Percentiles rank a stretch among this genome's conserved stretches.
Evolutionary conservation across 2,888 invertebrate species (phyloP).

Genomic region (Leptinotarsa tumamoca): DNA sequence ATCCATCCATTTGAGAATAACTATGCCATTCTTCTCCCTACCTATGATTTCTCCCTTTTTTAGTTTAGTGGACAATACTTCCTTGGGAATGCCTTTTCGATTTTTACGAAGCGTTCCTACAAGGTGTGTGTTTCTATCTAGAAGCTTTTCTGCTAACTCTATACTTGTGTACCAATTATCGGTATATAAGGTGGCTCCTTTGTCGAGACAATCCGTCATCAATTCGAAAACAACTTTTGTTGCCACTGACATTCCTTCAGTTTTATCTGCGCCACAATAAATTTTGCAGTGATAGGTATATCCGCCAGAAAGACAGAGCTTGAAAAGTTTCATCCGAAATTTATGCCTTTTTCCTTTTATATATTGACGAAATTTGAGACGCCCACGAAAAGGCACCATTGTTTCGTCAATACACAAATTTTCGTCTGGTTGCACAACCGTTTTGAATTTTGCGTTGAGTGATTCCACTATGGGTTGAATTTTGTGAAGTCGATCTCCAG

Average conservation of each 20-base stretch:
- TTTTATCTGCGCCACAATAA: slow-evolving; percentile 33
- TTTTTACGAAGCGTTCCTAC: slow-evolving; percentile 53
- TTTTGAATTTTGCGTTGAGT: slow-evolving; percentile 32
- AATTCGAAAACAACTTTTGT: slow-evolving; percentile 27
- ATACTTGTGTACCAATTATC: slow-evolving; percentile 45
- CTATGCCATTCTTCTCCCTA: slow-evolving; percentile 37
- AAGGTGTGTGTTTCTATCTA: slow-evolving; percentile 50
- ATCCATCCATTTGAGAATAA: slow-evolving; percentile 52
- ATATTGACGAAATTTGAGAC: slow-evolving; percentile 16
- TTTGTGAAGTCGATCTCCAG: slow-evolving; percentile 16
- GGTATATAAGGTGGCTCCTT: slow-evolving; percentile 27
- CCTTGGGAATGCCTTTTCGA: slow-evolving; percentile 49
- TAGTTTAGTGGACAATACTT: slow-evolving; percentile 43
- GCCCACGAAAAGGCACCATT: slow-evolving; percentile 29
- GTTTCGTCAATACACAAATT: slow-evolving; percentile 15
- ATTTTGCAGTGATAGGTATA: slow-evolving; percentile 32
- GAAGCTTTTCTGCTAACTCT: slow-evolving; percentile 36
- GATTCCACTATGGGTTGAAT: slow-evolving; percentile 19
- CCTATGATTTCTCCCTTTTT: slow-evolving; percentile 39
- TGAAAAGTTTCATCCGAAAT: slow-evolving; percentile 20
- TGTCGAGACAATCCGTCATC: slow-evolving; percentile 20
- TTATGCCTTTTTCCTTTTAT: slow-evolving; percentile 20
- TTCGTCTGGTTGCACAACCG: slow-evolving; percentile 20
- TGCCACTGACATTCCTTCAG: slow-evolving; percentile 26
- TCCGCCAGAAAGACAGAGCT: slow-evolving; percentile 50